Base-by-base conservation (phyloP, 1,140 invertebrate species). In the Archivesica marissinica region DNA sequence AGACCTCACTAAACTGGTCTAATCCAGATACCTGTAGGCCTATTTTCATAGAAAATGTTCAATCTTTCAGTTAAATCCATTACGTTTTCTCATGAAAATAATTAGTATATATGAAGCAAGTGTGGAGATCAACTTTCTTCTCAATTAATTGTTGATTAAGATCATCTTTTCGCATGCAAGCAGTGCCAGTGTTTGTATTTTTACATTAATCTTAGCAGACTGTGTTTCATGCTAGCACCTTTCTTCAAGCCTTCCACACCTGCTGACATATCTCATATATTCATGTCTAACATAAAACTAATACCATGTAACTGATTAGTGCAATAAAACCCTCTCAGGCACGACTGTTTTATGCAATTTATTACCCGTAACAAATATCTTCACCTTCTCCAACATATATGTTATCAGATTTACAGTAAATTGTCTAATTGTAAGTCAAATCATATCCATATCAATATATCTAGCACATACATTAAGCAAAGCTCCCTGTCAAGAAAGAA, bases 311-410 rank as follows among this genome's bases (percentile, higher is more conserved):
- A 76, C 50, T 38, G 44, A 76, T 76, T 76, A 56, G 15, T 23
- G 74, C 74, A 59, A 59, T 76, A 76, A 76, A 76, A 56, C 20
- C 20, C 33, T 20, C 47, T 76, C 50, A 76, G 39, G 74, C 74
- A 56, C 3, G 35, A 76, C 74, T 20, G 35, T 76, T 59, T 76
- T 30, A 59, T 56, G 33, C 50, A 41, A 76, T 76, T 76, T 76
- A 76, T 76, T 76, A 59, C 74, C 50, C 74, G 39, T 56, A 59
- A 56, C 30, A 56, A 76, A 76, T 59, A 28, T 38, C 38, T 52
- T 76, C 52, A 76, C 50, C 50, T 56, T n/a, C 28, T 25, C 33
- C 33, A 35, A 20, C 38, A 35, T 35, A 17, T 64, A 13, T 64
- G 30, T 20, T 64, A 25, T 64, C 59, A 64, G 59, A 64, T 64